A percentile compares a stretch with the other conserved stretches of the same genome.
These are phyloP conservation scores for Oncorhynchus mykiss DNA, from an alignment of 2,113 vertebrate genomes.

Conservation along the genomic window DNA sequence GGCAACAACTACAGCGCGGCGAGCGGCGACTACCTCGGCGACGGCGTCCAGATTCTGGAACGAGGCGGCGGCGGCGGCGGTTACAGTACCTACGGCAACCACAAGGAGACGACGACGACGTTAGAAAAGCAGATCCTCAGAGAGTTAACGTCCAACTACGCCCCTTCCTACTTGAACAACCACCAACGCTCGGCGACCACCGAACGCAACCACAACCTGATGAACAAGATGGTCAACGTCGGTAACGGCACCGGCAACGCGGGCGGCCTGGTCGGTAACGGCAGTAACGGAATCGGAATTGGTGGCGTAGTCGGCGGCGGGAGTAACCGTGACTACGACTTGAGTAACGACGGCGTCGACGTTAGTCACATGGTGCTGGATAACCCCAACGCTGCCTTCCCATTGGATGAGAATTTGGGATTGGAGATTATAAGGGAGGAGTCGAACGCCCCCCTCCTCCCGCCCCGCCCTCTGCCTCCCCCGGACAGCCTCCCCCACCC, in stretches of 20 bases:
- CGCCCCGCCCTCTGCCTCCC: slow-evolving; percentile 82
- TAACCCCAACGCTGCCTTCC: slow-evolving; percentile 82
- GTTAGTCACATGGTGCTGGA: slow-evolving; percentile 88
- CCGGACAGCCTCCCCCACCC: slow-evolving; percentile 82
- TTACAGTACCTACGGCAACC: slow-evolving; percentile 80
- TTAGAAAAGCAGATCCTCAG: slow-evolving; percentile 98
- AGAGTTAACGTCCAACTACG: slow-evolving; percentile 96
- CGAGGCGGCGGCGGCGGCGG: slow-evolving; percentile 74
- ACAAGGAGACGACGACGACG: slow-evolving; percentile 85
- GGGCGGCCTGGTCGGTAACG: slow-evolving; percentile 66
- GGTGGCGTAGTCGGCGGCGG: background rate
- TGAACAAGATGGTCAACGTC: slow-evolving; percentile 87
- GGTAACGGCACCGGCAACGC: background rate
- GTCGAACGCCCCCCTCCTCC: slow-evolving; percentile 90
- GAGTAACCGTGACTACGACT: background rate
- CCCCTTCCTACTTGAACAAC: slow-evolving; percentile 96
- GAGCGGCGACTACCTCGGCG: slow-evolving; percentile 93
- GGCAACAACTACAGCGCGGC: slow-evolving; percentile 97
- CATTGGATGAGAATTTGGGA: slow-evolving; percentile 88
- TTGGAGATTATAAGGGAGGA: slow-evolving; percentile 95
- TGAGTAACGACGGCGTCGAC: slow-evolving; percentile 53
- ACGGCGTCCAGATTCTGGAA: slow-evolving; percentile 96
- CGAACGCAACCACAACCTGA: slow-evolving; percentile 91
- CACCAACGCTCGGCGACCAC: slow-evolving; percentile 85
- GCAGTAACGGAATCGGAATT: slow-evolving; percentile 58